These are phyloP conservation scores for Ispidina lecontei DNA, from an alignment of 2,797 vertebrate genomes.

Conservation along the genomic window DNA sequence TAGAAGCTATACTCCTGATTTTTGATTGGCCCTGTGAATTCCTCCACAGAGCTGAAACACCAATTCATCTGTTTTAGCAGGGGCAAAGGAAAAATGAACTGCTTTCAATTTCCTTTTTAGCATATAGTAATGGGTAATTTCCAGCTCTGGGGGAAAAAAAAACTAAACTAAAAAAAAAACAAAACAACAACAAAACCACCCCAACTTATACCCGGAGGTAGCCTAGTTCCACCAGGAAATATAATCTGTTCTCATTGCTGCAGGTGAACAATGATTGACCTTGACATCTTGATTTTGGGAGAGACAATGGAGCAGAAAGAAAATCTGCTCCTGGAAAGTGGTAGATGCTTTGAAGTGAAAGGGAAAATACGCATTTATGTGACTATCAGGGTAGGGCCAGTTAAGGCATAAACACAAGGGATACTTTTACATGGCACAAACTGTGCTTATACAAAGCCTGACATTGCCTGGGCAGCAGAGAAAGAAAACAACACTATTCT, in stretches of 20 bases:
- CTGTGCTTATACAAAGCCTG: neutral
- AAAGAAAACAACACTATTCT: neutral
- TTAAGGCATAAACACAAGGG: neutral
- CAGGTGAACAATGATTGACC: slow-evolving; percentile 13
- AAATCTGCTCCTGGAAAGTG: slow-evolving; percentile 13
- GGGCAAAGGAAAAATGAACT: slow-evolving; percentile 30
- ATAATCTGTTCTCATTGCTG: slow-evolving; percentile 29
- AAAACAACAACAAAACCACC: too few relatives aligned
- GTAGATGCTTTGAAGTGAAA: slow-evolving; percentile 8
- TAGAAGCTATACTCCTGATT: neutral
- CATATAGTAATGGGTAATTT: slow-evolving; percentile 28
- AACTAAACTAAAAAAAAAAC: too few relatives aligned
- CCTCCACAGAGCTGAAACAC: slow-evolving; percentile 11
- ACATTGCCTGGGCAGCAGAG: neutral
- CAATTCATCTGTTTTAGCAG: slow-evolving; percentile 31
- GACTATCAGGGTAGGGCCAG: neutral
- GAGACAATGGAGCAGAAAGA: slow-evolving; percentile 5
- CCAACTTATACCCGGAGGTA: slow-evolving; percentile 1
- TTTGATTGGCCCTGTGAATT: neutral
- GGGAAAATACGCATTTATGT: neutral
- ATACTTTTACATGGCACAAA: neutral
- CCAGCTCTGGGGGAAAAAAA: neutral
- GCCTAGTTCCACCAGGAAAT: slow-evolving; percentile 35
- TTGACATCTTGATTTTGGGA: neutral
- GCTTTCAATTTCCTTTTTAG: slow-evolving; percentile 52